phyloP scores from a whole-genome alignment of 2,797 vertebrate genomes.

The Emys orbicularis region DNA sequence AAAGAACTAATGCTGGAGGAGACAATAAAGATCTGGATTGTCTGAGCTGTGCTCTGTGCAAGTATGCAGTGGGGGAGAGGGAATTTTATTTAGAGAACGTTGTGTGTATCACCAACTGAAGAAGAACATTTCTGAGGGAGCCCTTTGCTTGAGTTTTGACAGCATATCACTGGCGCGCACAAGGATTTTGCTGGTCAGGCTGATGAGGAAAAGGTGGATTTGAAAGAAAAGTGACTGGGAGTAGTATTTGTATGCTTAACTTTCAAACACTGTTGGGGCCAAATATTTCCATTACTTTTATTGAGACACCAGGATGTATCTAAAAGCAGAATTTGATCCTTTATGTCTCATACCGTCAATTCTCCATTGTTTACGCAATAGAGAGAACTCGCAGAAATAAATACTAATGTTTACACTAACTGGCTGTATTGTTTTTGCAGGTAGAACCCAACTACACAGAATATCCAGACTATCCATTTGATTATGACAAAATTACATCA shows the following conservation, averaged over 20 bases:
- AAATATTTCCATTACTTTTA: not conserved
- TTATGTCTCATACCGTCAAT: not conserved
- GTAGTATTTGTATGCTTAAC: not conserved
- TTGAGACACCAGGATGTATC: not conserved
- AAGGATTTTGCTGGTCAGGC: not conserved
- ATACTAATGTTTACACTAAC: not conserved
- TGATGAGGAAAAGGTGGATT: not conserved
- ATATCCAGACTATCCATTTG: not conserved
- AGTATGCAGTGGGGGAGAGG: not conserved
- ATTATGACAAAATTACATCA: not conserved
- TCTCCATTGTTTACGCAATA: not conserved
- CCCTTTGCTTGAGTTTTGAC: not conserved
- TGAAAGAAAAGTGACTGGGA: not conserved
- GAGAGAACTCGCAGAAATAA: not conserved
- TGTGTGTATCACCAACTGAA: not conserved
- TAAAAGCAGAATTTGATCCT: not conserved
- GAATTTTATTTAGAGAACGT: not conserved
- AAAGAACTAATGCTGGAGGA: not conserved
- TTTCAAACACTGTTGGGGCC: not conserved
- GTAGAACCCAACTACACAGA: not conserved
- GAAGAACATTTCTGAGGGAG: not conserved
- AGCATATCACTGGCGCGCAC: not conserved
- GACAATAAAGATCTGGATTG: not conserved
- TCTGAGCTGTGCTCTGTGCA: not conserved
- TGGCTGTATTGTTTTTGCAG: conserved; percentile 42